Conservation (phyloP, 2,888 invertebrate species). For the Magallana nippona region DNA sequence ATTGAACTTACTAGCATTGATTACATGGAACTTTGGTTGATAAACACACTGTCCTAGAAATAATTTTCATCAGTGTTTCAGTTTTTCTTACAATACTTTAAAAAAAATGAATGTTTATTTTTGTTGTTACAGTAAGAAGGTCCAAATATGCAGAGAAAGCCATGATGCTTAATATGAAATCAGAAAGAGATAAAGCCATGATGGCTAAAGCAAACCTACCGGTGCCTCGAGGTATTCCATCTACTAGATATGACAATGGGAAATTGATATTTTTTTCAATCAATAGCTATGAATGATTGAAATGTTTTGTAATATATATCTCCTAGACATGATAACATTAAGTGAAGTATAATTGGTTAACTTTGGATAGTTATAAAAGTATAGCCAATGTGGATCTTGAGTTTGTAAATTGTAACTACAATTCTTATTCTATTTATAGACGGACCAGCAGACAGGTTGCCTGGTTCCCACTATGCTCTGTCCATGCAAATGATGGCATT, state of each 20-base stretch:
- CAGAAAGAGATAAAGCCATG: not conserved
- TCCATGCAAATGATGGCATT: constrained; percentile 27
- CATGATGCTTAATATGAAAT: constrained; percentile 4
- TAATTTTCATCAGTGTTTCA: not conserved
- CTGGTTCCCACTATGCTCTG: constrained; percentile 1
- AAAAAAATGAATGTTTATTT: not conserved
- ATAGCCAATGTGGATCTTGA: too few relatives aligned
- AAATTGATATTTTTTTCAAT: too few relatives aligned
- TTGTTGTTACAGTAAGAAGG: not conserved
- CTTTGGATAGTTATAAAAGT: too few relatives aligned
- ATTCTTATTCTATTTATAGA: not conserved
- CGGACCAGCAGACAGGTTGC: not conserved
- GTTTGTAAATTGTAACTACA: too few relatives aligned
- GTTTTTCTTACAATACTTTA: not conserved
- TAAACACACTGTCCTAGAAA: too few relatives aligned
- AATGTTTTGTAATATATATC: too few relatives aligned
- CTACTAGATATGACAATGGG: not conserved
- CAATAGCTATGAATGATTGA: too few relatives aligned
- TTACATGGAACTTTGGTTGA: too few relatives aligned
- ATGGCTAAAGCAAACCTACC: constrained; percentile 7
- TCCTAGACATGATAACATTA: too few relatives aligned
- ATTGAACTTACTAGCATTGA: too few relatives aligned
- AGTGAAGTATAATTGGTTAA: too few relatives aligned
- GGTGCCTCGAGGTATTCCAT: not conserved
- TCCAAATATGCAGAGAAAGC: constrained; percentile 1